phyloP scores from a whole-genome alignment of 2,888 invertebrate genomes.

The Criorhina ranunculi region DNA sequence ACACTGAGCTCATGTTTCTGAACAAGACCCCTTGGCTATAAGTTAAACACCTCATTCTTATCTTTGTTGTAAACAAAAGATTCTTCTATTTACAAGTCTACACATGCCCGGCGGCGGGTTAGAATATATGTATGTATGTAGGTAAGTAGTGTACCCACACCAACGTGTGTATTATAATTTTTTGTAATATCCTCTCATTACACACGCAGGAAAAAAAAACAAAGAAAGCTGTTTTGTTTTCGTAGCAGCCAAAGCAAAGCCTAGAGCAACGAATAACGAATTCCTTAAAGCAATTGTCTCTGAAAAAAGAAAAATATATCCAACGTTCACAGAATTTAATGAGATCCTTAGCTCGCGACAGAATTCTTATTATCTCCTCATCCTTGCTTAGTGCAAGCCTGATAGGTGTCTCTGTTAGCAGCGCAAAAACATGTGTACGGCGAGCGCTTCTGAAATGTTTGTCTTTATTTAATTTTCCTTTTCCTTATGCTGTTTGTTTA shows the following conservation, averaged over 20 bases:
- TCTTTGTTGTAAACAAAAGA: conserved; percentile 17
- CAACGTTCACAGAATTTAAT: conserved; percentile 62
- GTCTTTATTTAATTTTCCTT: conserved; percentile 71
- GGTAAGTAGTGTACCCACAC: neutral
- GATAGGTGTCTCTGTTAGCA: conserved; percentile 49
- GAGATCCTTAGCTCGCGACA: conserved; percentile 62
- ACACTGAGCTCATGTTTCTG: neutral
- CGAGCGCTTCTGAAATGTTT: conserved; percentile 51
- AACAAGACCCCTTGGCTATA: conserved; percentile 26
- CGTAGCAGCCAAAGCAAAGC: conserved; percentile 6
- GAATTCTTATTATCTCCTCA: conserved; percentile 45
- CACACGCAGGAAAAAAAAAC: conserved; percentile 21
- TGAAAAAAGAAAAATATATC: conserved; percentile 33
- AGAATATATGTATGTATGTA: conserved; percentile 6
- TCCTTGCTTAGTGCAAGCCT: conserved; percentile 43
- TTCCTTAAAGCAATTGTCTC: conserved; percentile 41
- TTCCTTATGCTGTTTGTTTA: conserved; percentile 70
- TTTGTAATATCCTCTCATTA: conserved; percentile 43
- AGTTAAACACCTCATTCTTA: conserved; percentile 32
- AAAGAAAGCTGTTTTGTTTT: conserved; percentile 27
- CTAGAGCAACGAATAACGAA: conserved; percentile 21
- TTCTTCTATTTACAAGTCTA: conserved; percentile 36
- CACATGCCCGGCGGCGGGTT: conserved; percentile 18
- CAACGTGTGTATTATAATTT: neutral
- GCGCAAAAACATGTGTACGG: conserved; percentile 29